These are phyloP conservation scores for Drosophila lacteicornis DNA, from an alignment of 1,140 invertebrate species.

Conservation along the genomic window DNA sequence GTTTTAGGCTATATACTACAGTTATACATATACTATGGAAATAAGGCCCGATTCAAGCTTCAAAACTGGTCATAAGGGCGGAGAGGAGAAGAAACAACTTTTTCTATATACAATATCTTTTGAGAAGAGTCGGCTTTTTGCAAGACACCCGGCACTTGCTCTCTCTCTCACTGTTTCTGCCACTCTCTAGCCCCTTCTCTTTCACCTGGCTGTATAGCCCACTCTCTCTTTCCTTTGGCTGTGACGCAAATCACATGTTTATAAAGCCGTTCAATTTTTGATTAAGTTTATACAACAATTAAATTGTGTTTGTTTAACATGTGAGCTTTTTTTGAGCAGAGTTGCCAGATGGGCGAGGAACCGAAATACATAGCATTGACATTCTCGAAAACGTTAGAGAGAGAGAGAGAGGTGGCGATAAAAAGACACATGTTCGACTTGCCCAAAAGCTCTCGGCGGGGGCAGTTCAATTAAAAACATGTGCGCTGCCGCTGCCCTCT, in stretches of 20 bases:
- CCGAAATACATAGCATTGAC: slow-evolving; percentile 48
- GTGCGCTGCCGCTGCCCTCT: slow-evolving; percentile 52
- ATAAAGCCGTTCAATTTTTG: slow-evolving; percentile 37
- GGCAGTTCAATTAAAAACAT: slow-evolving; percentile 78
- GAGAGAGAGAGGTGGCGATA: not conserved
- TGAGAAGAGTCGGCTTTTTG: slow-evolving; percentile 39
- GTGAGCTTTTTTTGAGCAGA: slow-evolving; percentile 33
- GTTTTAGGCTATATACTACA: slow-evolving; percentile 37
- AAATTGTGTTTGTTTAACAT: slow-evolving; percentile 45
- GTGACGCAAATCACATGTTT: slow-evolving; percentile 58
- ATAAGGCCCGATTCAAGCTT: slow-evolving; percentile 34
- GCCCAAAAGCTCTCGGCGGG: slow-evolving; percentile 36
- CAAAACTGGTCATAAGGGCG: slow-evolving; percentile 16
- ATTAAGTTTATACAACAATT: slow-evolving; percentile 51
- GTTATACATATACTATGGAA: slow-evolving; percentile 15
- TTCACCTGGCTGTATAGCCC: slow-evolving; percentile 1
- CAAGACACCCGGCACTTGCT: slow-evolving; percentile 30
- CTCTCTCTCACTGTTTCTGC: slow-evolving; percentile 21
- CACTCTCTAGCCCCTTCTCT: slow-evolving; percentile 1
- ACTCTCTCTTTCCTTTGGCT: slow-evolving; percentile 37
- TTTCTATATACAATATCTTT: slow-evolving; percentile 36
- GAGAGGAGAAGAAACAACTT: slow-evolving; percentile 30
- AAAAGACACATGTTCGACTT: slow-evolving; percentile 62
- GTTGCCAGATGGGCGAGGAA: slow-evolving; percentile 39
- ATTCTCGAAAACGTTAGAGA: slow-evolving; percentile 17